Base-by-base conservation (phyloP, 2,888 invertebrate genomes). In the Caenorhabditis macrosperma region DNA sequence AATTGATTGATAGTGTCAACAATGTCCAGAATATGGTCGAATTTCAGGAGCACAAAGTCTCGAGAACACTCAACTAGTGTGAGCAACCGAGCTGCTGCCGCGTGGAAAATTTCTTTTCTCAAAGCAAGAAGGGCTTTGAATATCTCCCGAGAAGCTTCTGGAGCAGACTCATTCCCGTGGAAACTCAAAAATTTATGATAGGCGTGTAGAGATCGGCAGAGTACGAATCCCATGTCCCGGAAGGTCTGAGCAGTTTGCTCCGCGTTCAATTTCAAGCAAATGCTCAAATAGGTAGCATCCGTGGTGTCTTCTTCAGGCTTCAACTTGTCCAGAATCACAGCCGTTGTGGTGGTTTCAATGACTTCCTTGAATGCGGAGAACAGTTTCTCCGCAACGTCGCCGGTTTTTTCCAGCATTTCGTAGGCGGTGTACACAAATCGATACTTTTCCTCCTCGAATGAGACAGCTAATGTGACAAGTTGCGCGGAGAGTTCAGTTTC, bases 361-460 rank as follows among this genome's bases (percentile, higher is more conserved):
- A 63, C 72, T 24, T 64, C 55, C 7, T 20, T 26, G 57, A 72
- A 72, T 0, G 55, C 71, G 15, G 33, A 5, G 17, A 72, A 17
- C n/a, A 82, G 41, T 46, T 83, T 81, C 7, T 87, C 85, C n/a
- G 80, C 33, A 5, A 78, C 66, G 79, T 92, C 92, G 91, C 92
- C 92, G 0, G 95, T 95, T 91, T 97, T 97, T 0, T 96, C 96
- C 3, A 98, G 91, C 24, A 97, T 92, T 44, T 94, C 93, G 90
- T 96, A 98, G 0, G 97, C 97, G 84, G 94, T 94, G 89, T 95
- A 95, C 0, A 97, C 92, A 86, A 95, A 94, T 10, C 93, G 93
- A 90, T 97, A 98, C 6, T 94, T 94, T 12, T 93, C 93, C 24
- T 93, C 93, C 88, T 97, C 95, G 90, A 95, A 96, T 85, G 94